A percentile compares a stretch with the other conserved stretches of the same genome.
phyloP scores from a whole-genome alignment of 2,888 invertebrate species.

The Rhaphigaster nebulosa region DNA sequence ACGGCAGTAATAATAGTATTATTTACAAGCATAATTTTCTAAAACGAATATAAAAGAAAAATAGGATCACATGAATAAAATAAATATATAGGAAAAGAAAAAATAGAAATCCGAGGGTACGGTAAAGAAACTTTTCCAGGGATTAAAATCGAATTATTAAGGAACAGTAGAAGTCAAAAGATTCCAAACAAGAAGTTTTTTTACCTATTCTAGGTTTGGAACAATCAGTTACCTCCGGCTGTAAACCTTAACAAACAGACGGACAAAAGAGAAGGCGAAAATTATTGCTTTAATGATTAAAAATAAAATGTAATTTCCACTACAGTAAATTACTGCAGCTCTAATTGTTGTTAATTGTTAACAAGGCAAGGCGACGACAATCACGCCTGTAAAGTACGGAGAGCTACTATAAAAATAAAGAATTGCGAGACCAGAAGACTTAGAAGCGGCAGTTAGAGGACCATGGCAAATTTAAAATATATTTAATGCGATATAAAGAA shows the following conservation, averaged over 20 bases:
- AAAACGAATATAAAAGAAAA: too few relatives aligned
- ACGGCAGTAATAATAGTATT: too few relatives aligned
- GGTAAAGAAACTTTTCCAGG: too few relatives aligned
- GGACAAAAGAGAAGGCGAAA: not conserved
- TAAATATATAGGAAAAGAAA: too few relatives aligned
- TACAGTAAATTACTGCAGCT: not conserved
- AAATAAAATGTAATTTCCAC: slow-evolving; percentile 5
- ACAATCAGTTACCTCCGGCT: not conserved
- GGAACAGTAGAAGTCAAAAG: too few relatives aligned
- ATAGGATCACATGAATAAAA: too few relatives aligned
- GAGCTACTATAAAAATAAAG: slow-evolving; percentile 19
- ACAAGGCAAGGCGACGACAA: slow-evolving; percentile 17
- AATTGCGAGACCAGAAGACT: not conserved
- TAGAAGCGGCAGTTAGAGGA: not conserved
- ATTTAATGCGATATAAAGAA: not conserved
- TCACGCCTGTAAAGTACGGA: not conserved
- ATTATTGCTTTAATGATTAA: not conserved
- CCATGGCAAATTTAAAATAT: slow-evolving; percentile 27
- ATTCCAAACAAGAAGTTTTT: too few relatives aligned
- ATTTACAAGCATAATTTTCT: too few relatives aligned
- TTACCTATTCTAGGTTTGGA: not conserved
- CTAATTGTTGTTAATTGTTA: slow-evolving; percentile 33
- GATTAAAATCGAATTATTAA: too few relatives aligned
- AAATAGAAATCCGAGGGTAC: too few relatives aligned
- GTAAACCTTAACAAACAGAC: not conserved